These are phyloP conservation scores for Clostera curtula DNA, from an alignment of 2,888 invertebrate species.

Conservation along the genomic window DNA sequence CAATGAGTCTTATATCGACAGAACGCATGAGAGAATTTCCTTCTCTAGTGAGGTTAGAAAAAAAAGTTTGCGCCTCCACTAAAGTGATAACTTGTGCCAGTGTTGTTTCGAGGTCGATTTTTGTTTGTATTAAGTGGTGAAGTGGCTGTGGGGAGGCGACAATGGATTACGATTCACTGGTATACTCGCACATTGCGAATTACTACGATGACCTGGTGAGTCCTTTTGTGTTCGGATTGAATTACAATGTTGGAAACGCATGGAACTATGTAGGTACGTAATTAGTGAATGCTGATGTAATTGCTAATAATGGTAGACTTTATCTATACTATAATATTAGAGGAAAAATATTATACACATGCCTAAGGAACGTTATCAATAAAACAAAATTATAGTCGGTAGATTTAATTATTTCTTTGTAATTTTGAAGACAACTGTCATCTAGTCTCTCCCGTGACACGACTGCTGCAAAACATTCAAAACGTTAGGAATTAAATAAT, in stretches of 20 bases:
- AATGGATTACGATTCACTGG: constrained; percentile 80
- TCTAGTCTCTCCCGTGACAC: too few relatives aligned
- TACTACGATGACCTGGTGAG: constrained; percentile 78
- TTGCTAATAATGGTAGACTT: too few relatives aligned
- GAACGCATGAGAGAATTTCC: constrained; percentile 32
- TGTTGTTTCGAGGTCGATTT: constrained; percentile 17
- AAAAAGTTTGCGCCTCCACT: constrained; percentile 4
- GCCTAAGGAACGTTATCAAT: too few relatives aligned
- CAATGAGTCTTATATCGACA: constrained; percentile 72
- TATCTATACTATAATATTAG: too few relatives aligned
- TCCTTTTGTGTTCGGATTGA: constrained; percentile 6
- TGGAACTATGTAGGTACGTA: too few relatives aligned
- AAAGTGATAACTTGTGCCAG: constrained; percentile 17
- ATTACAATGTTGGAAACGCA: background rate
- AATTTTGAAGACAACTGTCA: too few relatives aligned
- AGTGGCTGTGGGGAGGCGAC: constrained; percentile 26
- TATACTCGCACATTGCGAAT: constrained; percentile 77
- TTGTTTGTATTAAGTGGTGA: constrained; percentile 12
- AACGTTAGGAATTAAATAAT: too few relatives aligned
- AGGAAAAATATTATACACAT: too few relatives aligned
- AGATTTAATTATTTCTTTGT: too few relatives aligned
- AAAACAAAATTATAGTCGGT: too few relatives aligned
- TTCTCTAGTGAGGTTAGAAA: constrained; percentile 24
- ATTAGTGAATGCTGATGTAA: too few relatives aligned
- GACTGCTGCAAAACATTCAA: too few relatives aligned